Base-by-base conservation (phyloP, 2,797 vertebrate genomes). In the Macropus fuliginosus region DNA sequence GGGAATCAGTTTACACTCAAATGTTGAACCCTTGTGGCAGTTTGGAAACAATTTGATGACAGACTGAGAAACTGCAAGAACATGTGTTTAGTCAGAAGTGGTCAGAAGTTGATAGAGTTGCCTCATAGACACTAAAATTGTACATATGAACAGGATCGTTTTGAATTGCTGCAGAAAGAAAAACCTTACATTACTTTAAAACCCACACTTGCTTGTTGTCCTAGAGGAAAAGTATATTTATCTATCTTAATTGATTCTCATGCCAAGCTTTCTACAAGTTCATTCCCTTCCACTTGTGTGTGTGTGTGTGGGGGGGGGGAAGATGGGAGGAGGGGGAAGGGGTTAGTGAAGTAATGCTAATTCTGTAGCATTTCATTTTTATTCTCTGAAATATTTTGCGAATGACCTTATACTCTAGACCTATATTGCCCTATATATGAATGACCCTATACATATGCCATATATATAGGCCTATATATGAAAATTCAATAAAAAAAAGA, bases 31-130 rank as follows among this genome's bases (percentile, higher is more conserved):
- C 11, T 87, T 46, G 40, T 46, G 40, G 74, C 21, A 87, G 40
- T 87, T 87, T 87, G 74, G 74, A 87, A 87, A 87, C 40, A 87
- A 87, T 87, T 87, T 87, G 74, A 87, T 87, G 24, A 87, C 40
- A 87, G 24, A 9, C 21, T 87, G 74, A 87, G 40, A 87, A 81
- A 50, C 18, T 46, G 8, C 18, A 46, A 27, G 74, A 87, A 87
- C 74, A 50, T 87, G 3, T 87, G n/a, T 46, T 27, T 50, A 24
- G 21, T 87, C 74, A 87, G 21, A 87, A 87, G 13, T 46, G 9
- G 5, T 87, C 74, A 50, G 21, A 24, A 87, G 27, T 87, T 87
- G 74, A 27, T 24, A 11, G 27, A 27, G 27, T 87, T 87, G 24
- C 40, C 27, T 46, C 40, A 50, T 27, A 27, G 12, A 27, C 9